These are phyloP conservation scores for Cephalotes varians DNA, from an alignment of 2,888 invertebrate genomes.

Conservation along the genomic window DNA sequence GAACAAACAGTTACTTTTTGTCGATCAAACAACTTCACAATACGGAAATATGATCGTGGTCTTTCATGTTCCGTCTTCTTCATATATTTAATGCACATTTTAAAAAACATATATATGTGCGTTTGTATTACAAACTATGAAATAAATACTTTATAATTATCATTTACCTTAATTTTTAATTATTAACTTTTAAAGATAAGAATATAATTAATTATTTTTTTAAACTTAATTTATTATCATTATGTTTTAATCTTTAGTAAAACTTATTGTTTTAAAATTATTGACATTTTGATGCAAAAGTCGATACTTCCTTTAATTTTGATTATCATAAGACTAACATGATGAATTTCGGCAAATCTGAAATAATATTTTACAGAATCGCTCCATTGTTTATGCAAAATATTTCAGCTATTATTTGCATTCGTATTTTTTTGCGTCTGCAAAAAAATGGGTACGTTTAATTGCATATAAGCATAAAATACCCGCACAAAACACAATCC, in stretches of 20 bases:
- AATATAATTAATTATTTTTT: background rate
- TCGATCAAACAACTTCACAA: slow-evolving; percentile 36
- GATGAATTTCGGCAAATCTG: background rate
- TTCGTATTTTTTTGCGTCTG: slow-evolving; percentile 30
- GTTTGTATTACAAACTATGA: background rate
- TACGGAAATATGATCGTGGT: background rate
- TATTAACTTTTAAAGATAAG: background rate
- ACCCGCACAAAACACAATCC: slow-evolving; percentile 58
- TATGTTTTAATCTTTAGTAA: background rate
- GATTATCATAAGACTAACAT: background rate
- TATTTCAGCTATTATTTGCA: background rate
- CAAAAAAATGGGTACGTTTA: slow-evolving; percentile 46
- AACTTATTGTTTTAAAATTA: background rate
- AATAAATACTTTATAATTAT: background rate
- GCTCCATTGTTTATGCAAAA: background rate
- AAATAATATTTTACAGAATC: slow-evolving; percentile 4
- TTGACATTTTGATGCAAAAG: background rate
- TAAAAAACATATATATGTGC: background rate
- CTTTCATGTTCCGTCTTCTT: background rate
- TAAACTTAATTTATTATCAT: background rate
- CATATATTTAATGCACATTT: background rate
- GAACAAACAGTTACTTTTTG: slow-evolving; percentile 11
- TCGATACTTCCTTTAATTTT: background rate
- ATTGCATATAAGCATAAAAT: slow-evolving; percentile 36
- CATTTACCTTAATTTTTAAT: background rate